Base-by-base conservation (phyloP, 2,888 invertebrate species). In the Drosophila borborema region DNA sequence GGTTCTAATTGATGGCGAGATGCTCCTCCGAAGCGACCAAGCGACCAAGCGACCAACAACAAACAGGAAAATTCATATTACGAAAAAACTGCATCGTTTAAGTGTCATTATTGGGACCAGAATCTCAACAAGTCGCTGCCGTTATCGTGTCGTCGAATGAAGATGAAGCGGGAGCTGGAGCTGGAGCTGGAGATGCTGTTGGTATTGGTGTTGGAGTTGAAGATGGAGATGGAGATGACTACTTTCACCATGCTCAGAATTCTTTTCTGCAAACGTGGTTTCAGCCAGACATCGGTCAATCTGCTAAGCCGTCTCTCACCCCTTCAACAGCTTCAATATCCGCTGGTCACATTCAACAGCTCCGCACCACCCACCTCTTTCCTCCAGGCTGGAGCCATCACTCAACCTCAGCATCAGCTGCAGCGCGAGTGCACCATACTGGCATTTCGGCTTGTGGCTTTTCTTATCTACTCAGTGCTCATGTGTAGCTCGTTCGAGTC, bases 61-160 rank as follows among this genome's bases (percentile, higher is more conserved):
- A 86, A 86, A 86, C 85, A 85, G 85, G 86, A 86, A 85, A 88
- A 86, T 85, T 85, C 88, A 83, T 85, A 85, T 88, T 88, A 88
- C 85, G 81, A 85, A 85, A 85, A 85, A 88, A 81, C 66, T 86
- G 88, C 88, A 85, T 88, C 86, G 88, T 83, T 88, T 88, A 88
- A 88, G 88, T 85, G 85, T 85, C 86, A 85, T 85, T 85, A 85
- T 85, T 88, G 85, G 83, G 85, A 88, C 88, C 85, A 85, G 85
- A 88, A 86, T 81, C 86, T 83, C 81, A 88, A 88, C 88, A 82
- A 85, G 86, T 78, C 74, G 74, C 72, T 69, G 87, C 72, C 48
- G 77, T 69, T 74, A 85, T 73, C 77, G 80, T 79, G 72, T 60
- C 64, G 61, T 74, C 45, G 60, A 36, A 36, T 63, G 70, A 64